Evolutionary conservation across 1,140 invertebrate genomes (phyloP), one percentile per base, ranked within the genome.

Genomic region (Pseudoatta argentina): DNA sequence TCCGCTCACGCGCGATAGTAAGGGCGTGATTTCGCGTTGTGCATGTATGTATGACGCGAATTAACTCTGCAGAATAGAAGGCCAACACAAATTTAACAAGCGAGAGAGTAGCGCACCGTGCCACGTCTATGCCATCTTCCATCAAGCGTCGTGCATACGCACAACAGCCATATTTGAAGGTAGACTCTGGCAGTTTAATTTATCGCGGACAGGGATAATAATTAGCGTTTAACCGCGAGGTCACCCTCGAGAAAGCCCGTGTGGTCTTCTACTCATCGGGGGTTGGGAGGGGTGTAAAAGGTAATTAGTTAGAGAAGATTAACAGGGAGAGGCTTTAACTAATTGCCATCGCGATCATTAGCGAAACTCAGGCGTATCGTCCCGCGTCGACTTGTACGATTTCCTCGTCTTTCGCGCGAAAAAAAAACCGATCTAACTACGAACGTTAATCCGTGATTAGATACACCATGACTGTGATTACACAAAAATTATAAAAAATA

Each of bases 221-320:
- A 94, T 94, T 94, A 94, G 87, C 82, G 91, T 91, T 93, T 90
- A 93, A 93, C 89, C 79, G 87, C 79, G 82, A 92, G 89, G 88
- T 91, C 86, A 81, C 73, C 66, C 73, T 71, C 59, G 67, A 88
- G 64, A 57, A 39, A 34, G 86, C 66, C 88, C 89, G 92, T 92
- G 91, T 93, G 92, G 93, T 92, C 92, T 89, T 88, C 85, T 51
- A 63, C 61, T 78, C 61, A 87, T 90, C 64, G 75, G 77, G 64
- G 30, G 64, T 89, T 89, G 90, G 82, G 86, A 88, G 71, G 48
- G 48, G 88, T 91, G 92, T 88, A 93, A 91, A 92, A 88, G 87
- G 89, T 91, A 94, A 93, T 94, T 93, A 92, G 91, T 94, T 93
- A 92, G 75, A 59, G 66, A 81, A 88, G 92, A 93, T 93, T 94